Evolutionary conservation across 2,113 vertebrate genomes (phyloP).

Genomic region (Corydoras sp.): DNA sequence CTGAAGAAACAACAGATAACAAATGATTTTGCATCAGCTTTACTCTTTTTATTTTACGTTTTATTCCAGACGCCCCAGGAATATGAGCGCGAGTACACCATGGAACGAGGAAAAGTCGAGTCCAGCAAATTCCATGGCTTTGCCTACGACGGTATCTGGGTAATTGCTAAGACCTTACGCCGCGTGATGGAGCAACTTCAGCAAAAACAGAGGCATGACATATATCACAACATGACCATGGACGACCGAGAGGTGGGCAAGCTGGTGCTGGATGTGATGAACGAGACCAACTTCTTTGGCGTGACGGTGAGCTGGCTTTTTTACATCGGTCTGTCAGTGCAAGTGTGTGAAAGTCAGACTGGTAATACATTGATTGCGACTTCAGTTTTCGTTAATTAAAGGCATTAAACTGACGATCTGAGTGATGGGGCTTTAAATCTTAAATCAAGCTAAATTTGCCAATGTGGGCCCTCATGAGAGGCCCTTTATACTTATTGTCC

Average conservation of each 20-base stretch:
- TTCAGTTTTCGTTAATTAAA: too few species aligned
- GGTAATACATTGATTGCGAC: too few species aligned
- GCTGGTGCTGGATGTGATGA: conserved; percentile 96
- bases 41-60: neutral
- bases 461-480: too few species aligned
- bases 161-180: conserved; percentile 90
- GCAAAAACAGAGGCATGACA: conserved; percentile 75
- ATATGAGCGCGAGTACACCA: conserved; percentile 90
- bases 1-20: too few species aligned
- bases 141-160: conserved; percentile 98
- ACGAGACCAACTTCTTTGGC: conserved; percentile 97
- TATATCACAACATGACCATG: conserved; percentile 88
- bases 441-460: too few species aligned
- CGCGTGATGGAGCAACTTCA: conserved; percentile 87
- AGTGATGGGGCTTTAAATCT: too few species aligned
- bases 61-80: conserved; percentile 84
- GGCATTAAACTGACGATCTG: too few species aligned
- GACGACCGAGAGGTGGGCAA: conserved; percentile 89
- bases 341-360: neutral
- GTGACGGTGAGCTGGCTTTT: conserved; percentile 80
- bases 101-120: conserved; percentile 81
- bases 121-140: conserved; percentile 98
- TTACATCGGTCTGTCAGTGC: neutral
- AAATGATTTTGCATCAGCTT: neutral
- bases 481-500: too few species aligned